Base-by-base conservation (phyloP, 2,113 vertebrate genomes). In the Bombycilla garrulus region DNA sequence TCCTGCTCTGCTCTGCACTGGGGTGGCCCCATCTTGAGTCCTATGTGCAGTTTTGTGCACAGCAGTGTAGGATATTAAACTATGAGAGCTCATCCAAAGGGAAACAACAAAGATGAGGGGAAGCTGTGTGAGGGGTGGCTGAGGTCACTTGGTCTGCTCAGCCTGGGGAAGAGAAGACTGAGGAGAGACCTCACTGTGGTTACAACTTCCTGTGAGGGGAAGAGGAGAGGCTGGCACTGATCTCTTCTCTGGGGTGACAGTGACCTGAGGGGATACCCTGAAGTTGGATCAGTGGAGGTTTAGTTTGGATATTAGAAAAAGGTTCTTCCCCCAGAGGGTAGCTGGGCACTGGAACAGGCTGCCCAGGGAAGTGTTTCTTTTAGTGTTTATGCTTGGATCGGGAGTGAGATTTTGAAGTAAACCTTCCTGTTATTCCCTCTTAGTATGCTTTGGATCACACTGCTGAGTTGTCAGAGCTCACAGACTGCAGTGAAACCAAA, bases 251-350 rank as follows among this genome's bases (percentile, higher is more conserved):
- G 6, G 12, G 45, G 11, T 12, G 25, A 6, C 61, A 50, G 22
- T 2, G 45, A 50, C 0, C 6, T 0, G 0, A 36, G 44, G 17
- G 14, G 60, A 53, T 9, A 18, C 11, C 18, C 33, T 38, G 33
- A 4, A n/a, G 12, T 0, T 38, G 64, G 23, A 38, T 3, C 45
- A 69, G 62, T 26, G 23, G 2, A 77, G 26, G 33, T 28, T 60
- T 12, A 38, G 38, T 36, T 1, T 77, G 38, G 36, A 12, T 28
- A 2, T 44, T 10, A 51, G 26, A 3, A 10, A 50, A 67, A 67
- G 6, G 6, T 5, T 28, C 5, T 44, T 60, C 5, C 2, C 11
- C 33, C 26, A 44, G 36, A 33, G 22, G 18, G 1, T 67, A 36
- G 4, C 1, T 86, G 53, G 15, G 12, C 36, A 8, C 62, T 51